These are phyloP conservation scores for Elaphurus davidianus DNA, from an alignment of 2,113 vertebrate species.

Conservation along the genomic window DNA sequence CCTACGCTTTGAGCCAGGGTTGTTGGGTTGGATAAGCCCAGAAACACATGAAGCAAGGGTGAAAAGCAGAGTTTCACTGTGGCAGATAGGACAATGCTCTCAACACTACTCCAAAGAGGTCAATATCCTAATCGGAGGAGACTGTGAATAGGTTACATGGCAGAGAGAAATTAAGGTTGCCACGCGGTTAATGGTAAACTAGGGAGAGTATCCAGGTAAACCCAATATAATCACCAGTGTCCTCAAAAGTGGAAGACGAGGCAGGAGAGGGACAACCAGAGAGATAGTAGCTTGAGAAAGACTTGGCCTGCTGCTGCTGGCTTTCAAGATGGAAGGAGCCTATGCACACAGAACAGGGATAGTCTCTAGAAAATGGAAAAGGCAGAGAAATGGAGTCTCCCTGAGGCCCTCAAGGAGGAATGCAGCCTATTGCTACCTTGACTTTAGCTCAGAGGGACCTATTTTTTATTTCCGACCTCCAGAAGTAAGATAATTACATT, in stretches of 20 bases:
- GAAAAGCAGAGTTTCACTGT: not conserved
- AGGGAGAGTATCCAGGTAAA: not conserved
- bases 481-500: not conserved
- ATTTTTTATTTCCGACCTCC: not conserved
- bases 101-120: not conserved
- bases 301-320: no score
- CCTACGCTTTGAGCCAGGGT: not conserved
- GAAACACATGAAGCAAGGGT: not conserved
- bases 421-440: not conserved
- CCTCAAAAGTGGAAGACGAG: not conserved
- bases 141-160: not conserved
- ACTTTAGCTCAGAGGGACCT: not conserved
- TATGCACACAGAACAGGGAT: not conserved
- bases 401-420: not conserved
- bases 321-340: not conserved
- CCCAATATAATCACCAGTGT: not conserved
- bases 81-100: not conserved
- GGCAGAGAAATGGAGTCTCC: not conserved
- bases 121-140: not conserved
- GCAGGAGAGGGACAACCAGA: not conserved
- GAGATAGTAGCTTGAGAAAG: not conserved
- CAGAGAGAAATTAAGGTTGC: not conserved
- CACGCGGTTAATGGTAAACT: not conserved
- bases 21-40: not conserved
- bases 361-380: not conserved